A percentile compares a stretch with the other conserved stretches of the same genome.
Conservation (phyloP, 2,113 vertebrate species). For the Talpa occidentalis region DNA sequence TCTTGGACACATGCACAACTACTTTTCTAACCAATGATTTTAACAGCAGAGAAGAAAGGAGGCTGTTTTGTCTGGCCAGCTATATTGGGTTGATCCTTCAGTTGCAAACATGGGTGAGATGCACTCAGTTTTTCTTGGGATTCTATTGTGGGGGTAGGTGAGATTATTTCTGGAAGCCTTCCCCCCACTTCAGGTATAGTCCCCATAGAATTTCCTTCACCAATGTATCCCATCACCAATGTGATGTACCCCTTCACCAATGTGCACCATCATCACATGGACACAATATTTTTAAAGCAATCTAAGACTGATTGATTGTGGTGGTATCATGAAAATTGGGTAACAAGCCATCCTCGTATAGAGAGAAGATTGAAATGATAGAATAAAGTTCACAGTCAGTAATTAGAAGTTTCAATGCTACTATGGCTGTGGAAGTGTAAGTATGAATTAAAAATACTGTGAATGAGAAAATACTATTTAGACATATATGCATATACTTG, state of each 20-base stretch:
- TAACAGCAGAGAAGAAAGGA: neutral
- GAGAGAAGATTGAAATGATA: neutral
- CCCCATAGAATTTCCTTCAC: too few relatives aligned
- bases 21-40: neutral
- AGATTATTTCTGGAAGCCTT: slow-evolving; percentile 20
- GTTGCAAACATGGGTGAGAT: neutral
- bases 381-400: too few relatives aligned
- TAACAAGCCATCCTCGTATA: neutral
- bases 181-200: too few relatives aligned
- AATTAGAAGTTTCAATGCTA: neutral
- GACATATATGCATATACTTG: neutral
- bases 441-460: neutral
- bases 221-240: too few relatives aligned
- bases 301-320: neutral
- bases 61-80: neutral
- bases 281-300: neutral
- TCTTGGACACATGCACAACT: neutral
- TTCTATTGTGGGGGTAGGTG: neutral
- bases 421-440: neutral
- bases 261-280: too few relatives aligned
- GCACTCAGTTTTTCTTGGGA: neutral
- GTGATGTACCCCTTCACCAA: too few relatives aligned
- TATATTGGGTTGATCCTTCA: neutral
- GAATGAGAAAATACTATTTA: neutral
- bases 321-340: neutral